These are phyloP conservation scores for Sinodicranocentrus sp. DNA, from an alignment of 2,888 invertebrate genomes.

Conservation along the genomic window DNA sequence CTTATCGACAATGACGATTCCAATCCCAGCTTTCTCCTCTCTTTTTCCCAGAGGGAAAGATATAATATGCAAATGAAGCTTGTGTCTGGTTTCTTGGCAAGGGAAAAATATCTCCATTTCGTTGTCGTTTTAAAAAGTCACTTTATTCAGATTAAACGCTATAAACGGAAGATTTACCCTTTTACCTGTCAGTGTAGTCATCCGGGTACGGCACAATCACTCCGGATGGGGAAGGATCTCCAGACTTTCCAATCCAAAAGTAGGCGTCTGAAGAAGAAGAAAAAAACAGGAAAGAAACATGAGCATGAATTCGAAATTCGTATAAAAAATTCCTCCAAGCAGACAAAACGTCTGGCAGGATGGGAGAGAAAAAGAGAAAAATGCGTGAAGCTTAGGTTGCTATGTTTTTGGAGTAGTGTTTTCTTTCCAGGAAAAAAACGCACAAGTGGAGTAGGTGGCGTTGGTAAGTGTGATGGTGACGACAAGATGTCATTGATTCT, in stretches of 20 bases:
- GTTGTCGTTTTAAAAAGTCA: background rate
- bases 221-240: conserved; percentile 89
- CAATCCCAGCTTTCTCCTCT: conserved; percentile 21
- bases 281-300: background rate
- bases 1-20: conserved; percentile 49
- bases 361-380: background rate
- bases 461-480: conserved; percentile 21
- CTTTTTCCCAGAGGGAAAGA: background rate
- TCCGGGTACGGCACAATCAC: conserved; percentile 92
- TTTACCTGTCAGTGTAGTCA: conserved; percentile 88
- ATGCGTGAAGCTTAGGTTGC: background rate
- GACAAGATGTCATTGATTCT: conserved; percentile 10
- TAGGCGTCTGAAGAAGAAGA: conserved; percentile 83
- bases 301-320: background rate
- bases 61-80: conserved; percentile 55
- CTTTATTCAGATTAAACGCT: conserved; percentile 11
- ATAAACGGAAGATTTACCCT: conserved; percentile 77
- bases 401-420: too few species aligned
- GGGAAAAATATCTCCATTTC: background rate
- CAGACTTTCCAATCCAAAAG: conserved; percentile 93
- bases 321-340: too few species aligned
- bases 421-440: background rate
- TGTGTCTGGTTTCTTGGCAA: background rate
- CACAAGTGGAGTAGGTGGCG: background rate
- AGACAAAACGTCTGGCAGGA: background rate